Base-by-base conservation (phyloP, 1,140 invertebrate species). In the Drosophila gunungcola region DNA sequence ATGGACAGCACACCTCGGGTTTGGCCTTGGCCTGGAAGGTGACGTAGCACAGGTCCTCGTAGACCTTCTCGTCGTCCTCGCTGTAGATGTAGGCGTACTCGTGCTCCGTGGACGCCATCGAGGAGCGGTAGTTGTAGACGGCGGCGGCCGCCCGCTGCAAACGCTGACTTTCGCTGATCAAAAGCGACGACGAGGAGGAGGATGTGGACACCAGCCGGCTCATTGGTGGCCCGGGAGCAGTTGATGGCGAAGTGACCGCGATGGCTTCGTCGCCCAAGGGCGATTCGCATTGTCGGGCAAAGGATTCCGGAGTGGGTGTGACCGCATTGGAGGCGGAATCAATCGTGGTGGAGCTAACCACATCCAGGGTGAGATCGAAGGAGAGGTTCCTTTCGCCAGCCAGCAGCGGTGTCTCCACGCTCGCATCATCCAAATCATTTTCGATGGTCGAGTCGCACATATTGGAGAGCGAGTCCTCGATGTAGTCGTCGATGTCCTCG, bases 1-100 rank as follows among this genome's bases (percentile, higher is more conserved):
- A 63, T 54, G 52, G 46, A 51, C 63, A 54, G 91, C 88, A 86
- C 90, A 92, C 95, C 95, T 96, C 95, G 48, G 94, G 93, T 91
- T 90, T 89, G 13, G 92, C 88, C 60, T 93, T 93, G 38, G 95
- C 93, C 62, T 95, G 94, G 92, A 97, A 96, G 73, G 96, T 97
- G 72, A 97, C 95, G 92, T 97, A 97, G 94, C 96, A 97, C 53
- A 97, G 94, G 93, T 97, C 96, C 93, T 97, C 96, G 92, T 98
- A 98, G 85, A 97, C 95, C 92, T 97, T 95, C 91, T 97, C 96
- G 74, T 97, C 96, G 55, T 94, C 94, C 75, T 88, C 83, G 49
- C 84, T 89, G 62, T 92, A 91, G 73, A 92, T 79, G 57, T 92
- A 91, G 38, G 90, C 84, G 56, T 90, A 84, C 45, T 90, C 90